phyloP scores from a whole-genome alignment of 2,888 invertebrate species.

The Chrysolina oricalcia region DNA sequence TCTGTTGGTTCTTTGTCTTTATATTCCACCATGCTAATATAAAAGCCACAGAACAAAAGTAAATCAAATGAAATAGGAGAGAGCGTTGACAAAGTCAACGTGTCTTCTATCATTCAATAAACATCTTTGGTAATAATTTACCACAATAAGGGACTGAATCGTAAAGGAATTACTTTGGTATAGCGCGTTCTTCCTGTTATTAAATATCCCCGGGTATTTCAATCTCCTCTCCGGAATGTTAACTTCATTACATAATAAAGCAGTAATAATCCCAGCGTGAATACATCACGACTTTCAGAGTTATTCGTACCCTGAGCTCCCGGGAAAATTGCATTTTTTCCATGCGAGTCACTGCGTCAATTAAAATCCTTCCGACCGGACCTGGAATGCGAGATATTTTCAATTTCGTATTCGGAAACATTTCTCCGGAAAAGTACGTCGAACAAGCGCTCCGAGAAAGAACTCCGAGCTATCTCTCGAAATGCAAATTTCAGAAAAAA shows the following conservation, averaged over 20 bases:
- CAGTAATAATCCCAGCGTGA: slow-evolving; percentile 4
- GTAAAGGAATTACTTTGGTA: neutral
- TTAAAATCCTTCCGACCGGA: slow-evolving; percentile 12
- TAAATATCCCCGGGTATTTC: slow-evolving; percentile 4
- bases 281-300: slow-evolving; percentile 4
- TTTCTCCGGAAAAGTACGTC: neutral
- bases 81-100: too few relatives aligned
- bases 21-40: too few relatives aligned
- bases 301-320: neutral
- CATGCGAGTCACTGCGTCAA: neutral
- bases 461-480: neutral
- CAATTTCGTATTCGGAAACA: slow-evolving; percentile 10
- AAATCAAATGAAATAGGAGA: too few relatives aligned
- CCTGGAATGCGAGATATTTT: slow-evolving; percentile 21
- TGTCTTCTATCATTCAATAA: too few relatives aligned
- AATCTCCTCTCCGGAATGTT: neutral
- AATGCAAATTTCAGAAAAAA: slow-evolving; percentile 1
- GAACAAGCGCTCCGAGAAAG: neutral
- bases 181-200: neutral
- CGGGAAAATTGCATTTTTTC: slow-evolving; percentile 19
- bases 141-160: neutral
- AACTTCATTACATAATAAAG: slow-evolving; percentile 14
- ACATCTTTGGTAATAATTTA: too few relatives aligned
- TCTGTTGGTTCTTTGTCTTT: too few relatives aligned
- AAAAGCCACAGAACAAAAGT: too few relatives aligned